Evolutionary conservation across 2,113 vertebrate species (phyloP), one percentile per base, ranked within the genome.

Genomic region (Arvicanthis niloticus): DNA sequence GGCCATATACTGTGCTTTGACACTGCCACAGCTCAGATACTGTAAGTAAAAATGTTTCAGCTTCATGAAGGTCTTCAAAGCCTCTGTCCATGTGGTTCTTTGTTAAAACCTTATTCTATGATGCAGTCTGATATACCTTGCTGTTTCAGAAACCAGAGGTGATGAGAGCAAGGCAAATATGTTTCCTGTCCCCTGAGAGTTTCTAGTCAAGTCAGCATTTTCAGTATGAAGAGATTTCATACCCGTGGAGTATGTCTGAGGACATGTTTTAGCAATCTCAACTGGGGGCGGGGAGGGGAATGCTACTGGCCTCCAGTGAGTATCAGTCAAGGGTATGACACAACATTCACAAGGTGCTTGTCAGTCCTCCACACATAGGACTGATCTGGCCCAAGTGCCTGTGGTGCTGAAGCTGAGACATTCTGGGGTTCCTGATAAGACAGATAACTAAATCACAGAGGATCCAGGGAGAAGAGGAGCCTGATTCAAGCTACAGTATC

Each of bases 261-360:
- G 60, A 72, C 11, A 9, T 60, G 19, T 40, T 76, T 88, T 62
- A 21, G 26, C 34, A 60, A 53, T 92, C 93, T 68, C 80, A 87
- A 0, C 1, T 22, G 21, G 56, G 11, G 19, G 7, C 4, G 0
- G 4, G 0, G 4, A 11, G 13, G 34, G 37, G 19, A 7, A 13
- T 22, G 9, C 34, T 34, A 4, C 8, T 22, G 24, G 53, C 53
- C 22, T 56, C 7, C 15, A 19, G 34, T 3, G 26, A 6, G 2
- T 6, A 21, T 29, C 75, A 80, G 51, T 31, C 34, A n/a, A 85
- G 26, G 24, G 17, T 19, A n/a, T 15, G 2, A 31, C 15, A n/a
- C 0, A 42, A n/a, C 15, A 40, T 4, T 51, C 13, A 2, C 6
- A 15, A 0, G 37, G 58, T n/a, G 6, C 16, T 37, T 9, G 42